Evolutionary conservation across 2,888 invertebrate species (phyloP).

Genomic region (Macaria liturata): DNA sequence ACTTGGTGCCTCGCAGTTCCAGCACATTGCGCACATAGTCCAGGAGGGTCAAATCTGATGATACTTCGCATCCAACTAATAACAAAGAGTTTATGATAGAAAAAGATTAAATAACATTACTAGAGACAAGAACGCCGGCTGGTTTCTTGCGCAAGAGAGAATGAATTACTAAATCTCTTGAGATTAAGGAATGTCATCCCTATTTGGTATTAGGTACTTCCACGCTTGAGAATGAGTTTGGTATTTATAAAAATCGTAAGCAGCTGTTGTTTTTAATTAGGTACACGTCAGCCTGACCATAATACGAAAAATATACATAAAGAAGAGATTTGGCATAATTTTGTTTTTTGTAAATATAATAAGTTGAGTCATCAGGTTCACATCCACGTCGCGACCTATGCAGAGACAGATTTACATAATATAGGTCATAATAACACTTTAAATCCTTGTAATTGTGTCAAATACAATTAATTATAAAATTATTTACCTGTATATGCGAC

Average conservation of each 20-base stretch:
- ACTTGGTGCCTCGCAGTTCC: constrained; percentile 85
- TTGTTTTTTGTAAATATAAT: not conserved
- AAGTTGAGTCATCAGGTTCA: too few species aligned
- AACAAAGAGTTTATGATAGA: not conserved
- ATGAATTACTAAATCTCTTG: too few species aligned
- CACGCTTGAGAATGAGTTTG: too few species aligned
- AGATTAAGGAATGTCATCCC: too few species aligned
- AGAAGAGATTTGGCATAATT: not conserved
- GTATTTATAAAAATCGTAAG: not conserved
- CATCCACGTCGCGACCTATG: not conserved
- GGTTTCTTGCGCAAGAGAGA: too few species aligned
- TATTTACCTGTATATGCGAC: constrained; percentile 35
- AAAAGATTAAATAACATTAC: not conserved
- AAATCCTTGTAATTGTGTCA: too few species aligned
- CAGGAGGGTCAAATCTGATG: constrained; percentile 80
- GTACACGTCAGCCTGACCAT: not conserved
- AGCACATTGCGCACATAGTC: constrained; percentile 82
- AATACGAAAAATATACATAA: not conserved
- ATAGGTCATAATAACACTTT: too few species aligned
- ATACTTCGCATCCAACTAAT: constrained; percentile 82
- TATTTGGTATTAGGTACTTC: too few species aligned
- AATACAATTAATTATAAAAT: not conserved
- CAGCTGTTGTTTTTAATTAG: not conserved
- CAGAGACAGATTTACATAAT: not conserved
- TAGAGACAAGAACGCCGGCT: not conserved